Percentiles rank a stretch among this genome's conserved stretches.
These are phyloP conservation scores for Troides helena DNA, from an alignment of 2,888 invertebrate genomes.

Conservation along the genomic window DNA sequence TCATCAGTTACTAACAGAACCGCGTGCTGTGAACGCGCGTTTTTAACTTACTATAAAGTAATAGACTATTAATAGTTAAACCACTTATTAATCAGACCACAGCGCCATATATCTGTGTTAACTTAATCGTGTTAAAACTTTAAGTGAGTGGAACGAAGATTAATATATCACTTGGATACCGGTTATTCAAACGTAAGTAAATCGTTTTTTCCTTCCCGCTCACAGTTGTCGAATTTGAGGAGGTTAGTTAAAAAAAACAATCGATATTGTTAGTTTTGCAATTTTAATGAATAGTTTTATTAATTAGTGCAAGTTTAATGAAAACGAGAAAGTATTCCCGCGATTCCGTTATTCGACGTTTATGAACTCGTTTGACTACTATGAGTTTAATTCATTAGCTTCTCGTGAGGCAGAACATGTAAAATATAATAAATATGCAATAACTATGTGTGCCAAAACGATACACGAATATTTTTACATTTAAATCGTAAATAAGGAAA, in stretches of 20 bases:
- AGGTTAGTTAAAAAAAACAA: background rate
- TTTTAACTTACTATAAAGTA: constrained; percentile 38
- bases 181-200: constrained; percentile 50
- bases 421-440: constrained; percentile 14
- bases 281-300: constrained; percentile 32
- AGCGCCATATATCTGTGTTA: constrained; percentile 49
- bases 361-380: constrained; percentile 64
- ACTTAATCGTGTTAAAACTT: constrained; percentile 31
- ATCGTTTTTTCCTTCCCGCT: constrained; percentile 30
- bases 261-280: background rate
- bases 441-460: constrained; percentile 21
- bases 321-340: constrained; percentile 55
- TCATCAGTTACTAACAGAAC: constrained; percentile 56
- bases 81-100: constrained; percentile 38
- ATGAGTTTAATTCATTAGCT: constrained; percentile 37
- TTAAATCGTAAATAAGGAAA: constrained; percentile 12
- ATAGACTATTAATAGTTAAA: constrained; percentile 48
- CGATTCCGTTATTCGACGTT: constrained; percentile 67
- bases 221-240: constrained; percentile 9
- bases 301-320: constrained; percentile 38
- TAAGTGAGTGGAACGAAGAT: constrained; percentile 40
- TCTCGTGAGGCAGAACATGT: constrained; percentile 20
- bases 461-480: constrained; percentile 22
- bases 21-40: constrained; percentile 43
- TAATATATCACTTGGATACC: constrained; percentile 44